These are phyloP conservation scores for Eutolmus rufibarbis DNA, from an alignment of 2,888 invertebrate species.

Conservation along the genomic window DNA sequence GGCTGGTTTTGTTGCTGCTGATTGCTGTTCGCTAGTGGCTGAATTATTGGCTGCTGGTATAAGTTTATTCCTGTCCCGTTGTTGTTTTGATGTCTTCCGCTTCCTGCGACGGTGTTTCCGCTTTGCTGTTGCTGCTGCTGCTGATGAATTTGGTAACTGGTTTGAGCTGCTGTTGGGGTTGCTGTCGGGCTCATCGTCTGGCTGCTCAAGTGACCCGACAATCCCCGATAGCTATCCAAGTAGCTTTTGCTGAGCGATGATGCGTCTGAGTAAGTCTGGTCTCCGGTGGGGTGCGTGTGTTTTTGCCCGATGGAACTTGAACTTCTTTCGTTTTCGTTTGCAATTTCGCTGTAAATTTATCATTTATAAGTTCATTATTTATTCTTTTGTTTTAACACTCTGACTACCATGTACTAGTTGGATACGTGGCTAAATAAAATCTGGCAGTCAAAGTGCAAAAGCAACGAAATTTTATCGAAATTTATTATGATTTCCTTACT, in stretches of 20 bases:
- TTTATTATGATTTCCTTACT: no score
- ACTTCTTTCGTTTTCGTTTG: conserved; percentile 63
- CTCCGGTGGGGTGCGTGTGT: conserved; percentile 78
- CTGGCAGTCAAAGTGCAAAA: no score
- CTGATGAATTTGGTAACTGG: conserved; percentile 25
- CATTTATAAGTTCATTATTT: not conserved
- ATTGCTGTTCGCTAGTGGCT: conserved; percentile 69
- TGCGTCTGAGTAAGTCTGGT: conserved; percentile 62
- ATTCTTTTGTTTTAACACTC: not conserved
- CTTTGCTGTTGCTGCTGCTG: conserved; percentile 50
- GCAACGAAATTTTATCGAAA: no score
- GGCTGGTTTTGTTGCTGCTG: conserved; percentile 63
- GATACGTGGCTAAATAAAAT: no score
- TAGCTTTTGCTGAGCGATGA: conserved; percentile 64
- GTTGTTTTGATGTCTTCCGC: conserved; percentile 49
- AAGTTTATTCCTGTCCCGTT: conserved; percentile 50
- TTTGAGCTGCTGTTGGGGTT: conserved; percentile 2
- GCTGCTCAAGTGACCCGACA: conserved; percentile 65
- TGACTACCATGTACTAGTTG: no score
- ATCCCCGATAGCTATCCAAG: conserved; percentile 65
- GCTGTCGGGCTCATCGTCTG: conserved; percentile 68
- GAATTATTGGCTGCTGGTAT: conserved; percentile 50
- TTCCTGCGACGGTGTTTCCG: conserved; percentile 51
- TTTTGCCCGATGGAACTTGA: conserved; percentile 87
- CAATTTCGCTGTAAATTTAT: conserved; percentile 54